Evolutionary conservation across 2,113 vertebrate species (phyloP).

Genomic region (Elephas maximus): DNA sequence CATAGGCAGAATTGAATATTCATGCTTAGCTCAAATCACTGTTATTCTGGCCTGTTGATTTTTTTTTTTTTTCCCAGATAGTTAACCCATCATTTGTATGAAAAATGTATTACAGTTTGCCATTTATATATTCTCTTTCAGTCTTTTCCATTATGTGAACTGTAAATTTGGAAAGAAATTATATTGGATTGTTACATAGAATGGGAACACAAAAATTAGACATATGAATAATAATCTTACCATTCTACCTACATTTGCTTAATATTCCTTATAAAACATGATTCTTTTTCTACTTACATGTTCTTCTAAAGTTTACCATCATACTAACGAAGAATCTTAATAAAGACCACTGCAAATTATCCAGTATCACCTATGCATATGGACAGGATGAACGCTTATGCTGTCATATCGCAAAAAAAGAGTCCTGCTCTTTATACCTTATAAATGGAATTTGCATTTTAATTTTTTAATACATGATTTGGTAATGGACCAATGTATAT

Average conservation of each 20-base stretch:
- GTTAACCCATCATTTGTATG: constrained; percentile 70
- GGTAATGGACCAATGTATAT: constrained; percentile 57
- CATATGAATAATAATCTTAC: constrained; percentile 19
- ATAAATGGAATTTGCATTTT: constrained; percentile 64
- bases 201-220: constrained; percentile 48
- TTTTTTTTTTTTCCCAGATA: constrained; percentile 27
- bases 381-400: not conserved
- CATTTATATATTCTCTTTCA: constrained; percentile 64
- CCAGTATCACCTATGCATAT: not conserved
- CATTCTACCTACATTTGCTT: not conserved
- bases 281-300: constrained; percentile 19
- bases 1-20: constrained; percentile 81
- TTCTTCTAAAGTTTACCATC: constrained; percentile 21
- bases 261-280: not conserved
- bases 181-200: not conserved
- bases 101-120: constrained; percentile 64
- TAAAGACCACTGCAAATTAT: constrained; percentile 22
- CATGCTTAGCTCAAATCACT: constrained; percentile 75
- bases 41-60: constrained; percentile 74
- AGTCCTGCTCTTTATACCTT: constrained; percentile 47
- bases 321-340: constrained; percentile 42
- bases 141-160: constrained; percentile 65
- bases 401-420: constrained; percentile 46
- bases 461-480: constrained; percentile 65
- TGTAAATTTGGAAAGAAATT: constrained; percentile 49